Percentiles rank a stretch among this genome's conserved stretches.
Evolutionary conservation across 1,140 invertebrate genomes (phyloP).

Genomic region (Atta cephalotes): DNA sequence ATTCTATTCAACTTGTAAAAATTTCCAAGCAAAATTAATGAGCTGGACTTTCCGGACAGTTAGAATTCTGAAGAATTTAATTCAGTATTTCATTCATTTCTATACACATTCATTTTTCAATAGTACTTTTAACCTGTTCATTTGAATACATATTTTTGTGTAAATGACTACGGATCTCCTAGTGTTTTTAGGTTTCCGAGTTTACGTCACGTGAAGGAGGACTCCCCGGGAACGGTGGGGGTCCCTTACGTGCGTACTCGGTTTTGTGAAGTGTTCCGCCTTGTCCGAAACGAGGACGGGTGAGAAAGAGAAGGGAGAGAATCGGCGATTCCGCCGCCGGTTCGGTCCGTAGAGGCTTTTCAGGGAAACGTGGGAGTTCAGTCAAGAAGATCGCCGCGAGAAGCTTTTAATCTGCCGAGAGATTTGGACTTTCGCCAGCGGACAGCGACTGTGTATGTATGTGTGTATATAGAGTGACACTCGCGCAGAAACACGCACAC

Average conservation of each 20-base stretch:
- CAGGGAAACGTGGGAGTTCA: conserved; percentile 71
- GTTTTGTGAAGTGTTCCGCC: conserved; percentile 11
- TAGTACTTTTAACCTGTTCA: not conserved
- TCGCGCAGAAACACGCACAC: conserved; percentile 57
- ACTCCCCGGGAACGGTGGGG: conserved; percentile 24
- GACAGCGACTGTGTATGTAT: conserved; percentile 20
- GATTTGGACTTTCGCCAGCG: conserved; percentile 81
- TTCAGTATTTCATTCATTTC: not conserved
- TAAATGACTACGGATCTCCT: not conserved
- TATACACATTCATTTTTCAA: not conserved
- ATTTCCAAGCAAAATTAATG: not conserved
- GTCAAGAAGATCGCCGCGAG: conserved; percentile 78
- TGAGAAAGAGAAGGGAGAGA: conserved; percentile 13
- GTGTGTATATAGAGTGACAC: conserved; percentile 9
- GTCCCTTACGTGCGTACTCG: conserved; percentile 44
- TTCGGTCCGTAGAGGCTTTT: conserved; percentile 64
- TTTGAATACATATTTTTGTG: not conserved
- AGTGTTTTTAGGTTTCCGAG: conserved; percentile 6
- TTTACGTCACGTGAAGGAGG: conserved; percentile 14
- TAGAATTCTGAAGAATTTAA: not conserved
- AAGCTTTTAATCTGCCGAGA: conserved; percentile 83
- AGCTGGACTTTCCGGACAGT: not conserved
- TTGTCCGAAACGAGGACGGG: conserved; percentile 15
- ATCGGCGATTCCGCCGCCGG: conserved; percentile 26
- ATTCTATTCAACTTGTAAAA: not conserved